phyloP scores from a whole-genome alignment of 2,797 vertebrate species.

The Cirrhinus mrigala region DNA sequence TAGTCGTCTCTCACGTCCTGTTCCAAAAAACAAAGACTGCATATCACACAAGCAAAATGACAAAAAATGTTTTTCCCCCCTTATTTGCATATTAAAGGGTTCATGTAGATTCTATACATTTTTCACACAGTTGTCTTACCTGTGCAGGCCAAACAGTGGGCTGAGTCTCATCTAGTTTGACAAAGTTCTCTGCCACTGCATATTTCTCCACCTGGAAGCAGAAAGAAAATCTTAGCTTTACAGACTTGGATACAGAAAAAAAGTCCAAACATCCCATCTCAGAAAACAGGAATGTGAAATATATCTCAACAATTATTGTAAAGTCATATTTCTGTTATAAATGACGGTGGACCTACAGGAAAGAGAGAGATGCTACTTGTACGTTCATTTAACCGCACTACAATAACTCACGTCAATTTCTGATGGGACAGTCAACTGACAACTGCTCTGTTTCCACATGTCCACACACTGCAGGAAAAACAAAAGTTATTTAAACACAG shows the following conservation, averaged over 20 bases:
- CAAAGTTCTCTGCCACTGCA: slow-evolving; percentile 93
- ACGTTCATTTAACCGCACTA: neutral
- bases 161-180: slow-evolving; percentile 91
- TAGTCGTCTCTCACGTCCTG: slow-evolving; percentile 97
- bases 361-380: neutral
- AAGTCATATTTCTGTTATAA: neutral
- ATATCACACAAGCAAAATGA: slow-evolving; percentile 34
- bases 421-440: slow-evolving; percentile 89
- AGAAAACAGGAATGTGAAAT: neutral
- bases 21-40: slow-evolving; percentile 14
- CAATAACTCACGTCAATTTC: slow-evolving; percentile 94
- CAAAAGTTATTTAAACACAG: neutral
- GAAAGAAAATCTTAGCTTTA: slow-evolving; percentile 51
- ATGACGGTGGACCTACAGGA: neutral
- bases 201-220: slow-evolving; percentile 93
- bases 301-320: neutral
- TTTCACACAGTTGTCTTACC: slow-evolving; percentile 71
- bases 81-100: slow-evolving; percentile 41
- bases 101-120: neutral
- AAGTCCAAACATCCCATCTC: neutral
- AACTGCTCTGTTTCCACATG: slow-evolving; percentile 96
- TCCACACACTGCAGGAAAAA: slow-evolving; percentile 88
- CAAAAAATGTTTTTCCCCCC: neutral
- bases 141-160: slow-evolving; percentile 95
- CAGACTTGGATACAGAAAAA: neutral